Base-by-base conservation (phyloP, 23 tunicate species). In the Styela clava region DNA sequence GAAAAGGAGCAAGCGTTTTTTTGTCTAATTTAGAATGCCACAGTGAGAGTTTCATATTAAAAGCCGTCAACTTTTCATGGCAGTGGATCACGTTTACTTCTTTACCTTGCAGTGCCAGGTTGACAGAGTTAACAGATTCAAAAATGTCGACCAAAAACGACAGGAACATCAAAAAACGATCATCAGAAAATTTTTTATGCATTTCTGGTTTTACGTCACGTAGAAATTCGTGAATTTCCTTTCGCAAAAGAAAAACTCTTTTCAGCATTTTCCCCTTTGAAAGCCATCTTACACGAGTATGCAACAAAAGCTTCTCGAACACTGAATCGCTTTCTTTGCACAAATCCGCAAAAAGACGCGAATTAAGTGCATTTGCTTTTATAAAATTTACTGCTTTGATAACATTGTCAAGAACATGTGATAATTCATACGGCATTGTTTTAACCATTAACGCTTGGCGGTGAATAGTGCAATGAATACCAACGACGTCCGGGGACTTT, bases 111-210 rank as follows among this genome's bases (percentile, higher is more conserved):
- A 84, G 82, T 1, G 68, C 82, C 83, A 74, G 82, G 51, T 77
- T 84, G 88, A 84, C 82, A 63, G 9, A 64, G 27, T 84, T 84
- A n/a, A 84, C 76, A 78, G 83, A 64, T 84, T 74, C 88, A 52
- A 84, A 84, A 61, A 84, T 84, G 83, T 77, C 88, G 74, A 85
- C 83, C 88, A 76, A 85, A 85, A 85, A 85, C 63, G 83, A 77
- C 82, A 84, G 32, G 76, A 63, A 69, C 56, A 83, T 73, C 28
- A 83, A 56, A 83, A 83, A 83, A 83, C 86, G 31, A 62, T 83
- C 31, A 73, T 83, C 86, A 73, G 86, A 61, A 29, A 71, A 70
- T 67, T 81, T 81, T 12, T 81, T 24, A 62, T 70, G 79, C 79
- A 83, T 23, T 83, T 72, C 85, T 83, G 79, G 86, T 72, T 83